phyloP scores from a whole-genome alignment of 2,797 vertebrate genomes.

The Margarornis squamiger region DNA sequence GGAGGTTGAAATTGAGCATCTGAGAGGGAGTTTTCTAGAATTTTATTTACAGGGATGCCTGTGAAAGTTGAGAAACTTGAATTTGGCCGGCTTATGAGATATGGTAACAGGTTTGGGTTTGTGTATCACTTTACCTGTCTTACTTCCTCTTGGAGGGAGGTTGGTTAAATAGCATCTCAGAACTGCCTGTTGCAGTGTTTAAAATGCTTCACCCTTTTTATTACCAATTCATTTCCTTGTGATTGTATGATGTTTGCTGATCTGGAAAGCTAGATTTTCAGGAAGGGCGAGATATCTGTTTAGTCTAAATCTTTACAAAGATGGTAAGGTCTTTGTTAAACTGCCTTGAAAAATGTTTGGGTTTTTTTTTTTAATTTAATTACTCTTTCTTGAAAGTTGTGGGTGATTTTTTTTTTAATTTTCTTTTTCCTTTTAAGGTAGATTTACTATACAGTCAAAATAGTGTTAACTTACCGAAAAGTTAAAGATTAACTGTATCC shows the following conservation, averaged over 20 bases:
- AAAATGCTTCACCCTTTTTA: background rate
- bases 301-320: background rate
- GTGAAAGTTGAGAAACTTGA: background rate
- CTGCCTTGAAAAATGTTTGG: background rate
- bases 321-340: background rate
- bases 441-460: background rate
- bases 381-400: background rate
- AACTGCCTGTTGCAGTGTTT: background rate
- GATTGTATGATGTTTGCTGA: background rate
- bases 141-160: background rate
- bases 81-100: background rate
- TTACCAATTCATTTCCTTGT: background rate
- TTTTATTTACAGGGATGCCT: background rate
- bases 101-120: background rate
- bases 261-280: constrained; percentile 12
- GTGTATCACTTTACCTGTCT: background rate
- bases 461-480: background rate
- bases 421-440: background rate
- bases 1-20: background rate
- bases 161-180: background rate
- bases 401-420: background rate
- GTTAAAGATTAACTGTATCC: background rate
- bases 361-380: background rate
- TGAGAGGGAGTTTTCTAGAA: background rate
- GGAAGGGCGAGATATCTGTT: background rate